Base-by-base conservation (phyloP, 2,888 invertebrate species). In the Stratiomys singularior region DNA sequence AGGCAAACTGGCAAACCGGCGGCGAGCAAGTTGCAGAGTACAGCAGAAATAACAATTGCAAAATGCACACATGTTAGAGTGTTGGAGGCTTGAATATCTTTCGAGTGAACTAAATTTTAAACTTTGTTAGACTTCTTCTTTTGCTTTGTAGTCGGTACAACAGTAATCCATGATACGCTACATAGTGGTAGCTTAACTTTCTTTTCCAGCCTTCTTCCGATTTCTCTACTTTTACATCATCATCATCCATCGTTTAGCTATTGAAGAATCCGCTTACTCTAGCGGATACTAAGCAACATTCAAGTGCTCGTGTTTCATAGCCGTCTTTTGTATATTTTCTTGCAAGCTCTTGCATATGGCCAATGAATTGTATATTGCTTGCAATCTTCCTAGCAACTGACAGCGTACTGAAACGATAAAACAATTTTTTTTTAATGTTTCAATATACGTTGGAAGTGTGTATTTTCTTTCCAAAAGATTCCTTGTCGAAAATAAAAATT, bases 51-150 rank as follows among this genome's bases (percentile, higher is more conserved):
- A 23, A n/a, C n/a, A 30, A 64, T 28, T 13, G 64, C 27, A 28
- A 15, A 23, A 27, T 28, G 27, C 37, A 30, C 64, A 28, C 64
- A n/a, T 64, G 37, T 37, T 37, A 9, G 37, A 37, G 37, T 37
- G 37, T 37, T 37, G 25, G 28, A 30, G n/a, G 9, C 64, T 15
- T 18, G 64, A 30, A n/a, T 64, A 64, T 13, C 28, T 25, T 37
- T 60, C 64, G 3, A 44, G 67, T 67, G 67, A 67, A 67, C 67
- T 67, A 67, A 67, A 67, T 67, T 64, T 64, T 67, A n/a, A 46
- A 67, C 18, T 46, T 64, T 67, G 67, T 21, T 67, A 67, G 67
- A 67, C 46, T 67, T 67, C 67, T 46, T 67, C 67, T 46, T 67
- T 25, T 3, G 15, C 11, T 15, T 25, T 23, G 60, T 21, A 23